Evolutionary conservation across 2,888 invertebrate species (phyloP).

Genomic region (Drosophila nigritarsus): DNA sequence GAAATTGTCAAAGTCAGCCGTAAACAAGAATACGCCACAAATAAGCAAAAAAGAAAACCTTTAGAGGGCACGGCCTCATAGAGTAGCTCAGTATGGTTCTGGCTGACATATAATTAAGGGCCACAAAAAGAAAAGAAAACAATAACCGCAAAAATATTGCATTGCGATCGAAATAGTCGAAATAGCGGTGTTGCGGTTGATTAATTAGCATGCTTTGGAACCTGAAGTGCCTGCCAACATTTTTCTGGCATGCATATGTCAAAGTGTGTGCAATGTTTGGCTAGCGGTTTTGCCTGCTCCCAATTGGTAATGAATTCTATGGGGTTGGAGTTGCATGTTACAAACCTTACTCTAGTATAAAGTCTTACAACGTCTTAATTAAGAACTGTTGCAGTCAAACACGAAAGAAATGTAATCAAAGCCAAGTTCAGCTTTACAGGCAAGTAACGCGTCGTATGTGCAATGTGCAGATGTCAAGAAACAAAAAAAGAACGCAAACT

Average conservation of each 20-base stretch:
- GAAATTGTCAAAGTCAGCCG: conserved; percentile 41
- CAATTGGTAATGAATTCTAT: conserved; percentile 3
- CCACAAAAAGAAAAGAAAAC: conserved; percentile 5
- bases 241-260: conserved; percentile 11
- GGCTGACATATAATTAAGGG: conserved; percentile 52
- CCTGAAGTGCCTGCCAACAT: conserved; percentile 21
- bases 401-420: conserved; percentile 8
- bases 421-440: conserved; percentile 50
- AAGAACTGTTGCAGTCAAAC: conserved; percentile 6
- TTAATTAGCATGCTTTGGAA: conserved; percentile 39
- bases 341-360: neutral
- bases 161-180: conserved; percentile 32
- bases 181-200: conserved; percentile 22
- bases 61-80: conserved; percentile 22
- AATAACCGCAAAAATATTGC: conserved; percentile 30
- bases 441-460: conserved; percentile 65
- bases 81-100: conserved; percentile 24
- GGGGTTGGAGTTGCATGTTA: conserved; percentile 31
- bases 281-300: conserved; percentile 1
- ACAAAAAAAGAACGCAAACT: neutral
- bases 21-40: conserved; percentile 18
- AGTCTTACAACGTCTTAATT: conserved; percentile 26
- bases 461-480: conserved; percentile 25
- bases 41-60: conserved; percentile 32
- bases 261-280: conserved; percentile 7